These are phyloP conservation scores for Suillia variegata DNA, from an alignment of 2,888 invertebrate species.

Conservation along the genomic window DNA sequence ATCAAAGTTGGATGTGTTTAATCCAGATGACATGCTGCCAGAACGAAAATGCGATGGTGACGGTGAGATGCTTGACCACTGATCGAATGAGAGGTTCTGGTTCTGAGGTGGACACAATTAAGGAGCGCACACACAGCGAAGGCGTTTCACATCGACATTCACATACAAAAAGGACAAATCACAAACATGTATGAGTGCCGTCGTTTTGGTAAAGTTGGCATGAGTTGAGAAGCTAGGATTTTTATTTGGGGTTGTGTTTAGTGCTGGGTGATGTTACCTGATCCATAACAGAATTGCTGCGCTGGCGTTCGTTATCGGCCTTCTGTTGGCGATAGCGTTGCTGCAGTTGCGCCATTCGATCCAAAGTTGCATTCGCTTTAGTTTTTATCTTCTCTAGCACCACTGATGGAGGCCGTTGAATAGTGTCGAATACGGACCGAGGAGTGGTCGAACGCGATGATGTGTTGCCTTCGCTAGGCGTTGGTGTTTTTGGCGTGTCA, in stretches of 20 bases:
- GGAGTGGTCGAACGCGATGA: conserved; percentile 58
- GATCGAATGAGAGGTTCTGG: conserved; percentile 50
- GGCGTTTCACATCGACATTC: no score
- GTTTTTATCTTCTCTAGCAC: conserved; percentile 60
- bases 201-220: neutral
- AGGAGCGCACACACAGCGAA: conserved; percentile 35
- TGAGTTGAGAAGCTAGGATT: neutral
- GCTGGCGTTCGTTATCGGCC: conserved; percentile 60
- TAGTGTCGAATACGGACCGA: conserved; percentile 58
- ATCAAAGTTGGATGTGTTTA: conserved; percentile 59
- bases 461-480: conserved; percentile 50
- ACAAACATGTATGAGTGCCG: neutral
- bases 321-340: conserved; percentile 67
- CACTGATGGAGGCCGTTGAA: conserved; percentile 59
- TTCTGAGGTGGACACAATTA: conserved; percentile 31
- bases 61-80: conserved; percentile 61
- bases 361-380: conserved; percentile 59
- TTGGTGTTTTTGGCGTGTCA: conserved; percentile 62
- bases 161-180: conserved; percentile 12
- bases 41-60: conserved; percentile 60
- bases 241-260: no score
- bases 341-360: conserved; percentile 62
- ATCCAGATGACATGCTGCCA: conserved; percentile 61
- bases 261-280: no score
- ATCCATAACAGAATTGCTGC: conserved; percentile 40